Percentiles rank a stretch among this genome's conserved stretches.
phyloP scores from a whole-genome alignment of 1,140 invertebrate species.

The Leptinotarsa undecemlineata region DNA sequence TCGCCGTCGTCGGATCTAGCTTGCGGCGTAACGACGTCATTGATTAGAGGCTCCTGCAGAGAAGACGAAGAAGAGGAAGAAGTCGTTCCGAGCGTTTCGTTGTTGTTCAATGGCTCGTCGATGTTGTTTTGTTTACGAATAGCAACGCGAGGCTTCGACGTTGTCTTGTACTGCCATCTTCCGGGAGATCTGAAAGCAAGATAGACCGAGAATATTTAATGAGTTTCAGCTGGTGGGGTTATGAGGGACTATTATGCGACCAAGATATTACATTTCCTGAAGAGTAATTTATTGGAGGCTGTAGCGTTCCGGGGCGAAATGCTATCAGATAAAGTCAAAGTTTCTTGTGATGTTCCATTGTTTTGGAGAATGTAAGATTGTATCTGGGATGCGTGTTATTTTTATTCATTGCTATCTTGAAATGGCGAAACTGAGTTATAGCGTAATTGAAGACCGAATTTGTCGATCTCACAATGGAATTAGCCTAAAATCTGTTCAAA shows the following conservation, averaged over 20 bases:
- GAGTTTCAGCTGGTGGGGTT: neutral
- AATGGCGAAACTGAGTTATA: neutral
- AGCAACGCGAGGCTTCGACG: conserved; percentile 80
- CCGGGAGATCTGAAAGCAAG: conserved; percentile 62
- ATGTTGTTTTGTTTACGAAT: conserved; percentile 73
- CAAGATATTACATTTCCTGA: conserved; percentile 9
- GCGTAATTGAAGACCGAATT: too few relatives aligned
- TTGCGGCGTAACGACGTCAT: conserved; percentile 50
- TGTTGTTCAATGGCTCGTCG: conserved; percentile 57
- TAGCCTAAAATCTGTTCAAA: too few relatives aligned
- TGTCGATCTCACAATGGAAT: too few relatives aligned
- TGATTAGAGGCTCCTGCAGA: conserved; percentile 41
- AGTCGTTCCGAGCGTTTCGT: conserved; percentile 56
- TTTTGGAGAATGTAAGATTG: neutral
- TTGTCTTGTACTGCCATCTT: conserved; percentile 86
- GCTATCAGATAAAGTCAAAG: neutral
- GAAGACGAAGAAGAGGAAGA: conserved; percentile 47
- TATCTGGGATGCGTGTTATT: neutral
- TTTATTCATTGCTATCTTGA: neutral
- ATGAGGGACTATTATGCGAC: neutral
- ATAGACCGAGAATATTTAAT: conserved; percentile 25
- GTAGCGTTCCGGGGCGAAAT: neutral
- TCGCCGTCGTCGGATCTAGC: conserved; percentile 61
- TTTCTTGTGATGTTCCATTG: neutral
- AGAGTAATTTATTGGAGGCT: conserved; percentile 10